A percentile compares a stretch with the other conserved stretches of the same genome.
Evolutionary conservation across 2,888 invertebrate species (phyloP).

Genomic region (Phytoseiulus persimilis): DNA sequence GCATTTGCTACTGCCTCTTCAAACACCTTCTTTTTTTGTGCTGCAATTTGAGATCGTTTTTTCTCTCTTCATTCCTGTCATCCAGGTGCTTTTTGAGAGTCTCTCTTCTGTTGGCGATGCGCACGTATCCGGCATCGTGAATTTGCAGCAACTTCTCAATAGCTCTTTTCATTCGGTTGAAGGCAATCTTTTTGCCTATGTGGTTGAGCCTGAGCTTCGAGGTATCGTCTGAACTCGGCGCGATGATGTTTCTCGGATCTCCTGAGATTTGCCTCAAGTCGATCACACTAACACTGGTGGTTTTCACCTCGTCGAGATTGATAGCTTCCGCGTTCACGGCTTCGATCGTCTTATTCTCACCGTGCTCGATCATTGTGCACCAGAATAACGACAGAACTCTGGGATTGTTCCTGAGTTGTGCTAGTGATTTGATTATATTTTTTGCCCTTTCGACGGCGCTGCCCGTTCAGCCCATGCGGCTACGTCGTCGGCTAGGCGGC

Average conservation of each 20-base stretch:
- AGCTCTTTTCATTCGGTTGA: no score
- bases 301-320: background rate
- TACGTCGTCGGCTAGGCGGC: background rate
- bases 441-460: background rate
- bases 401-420: background rate
- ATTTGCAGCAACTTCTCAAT: no score
- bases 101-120: no score
- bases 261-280: background rate
- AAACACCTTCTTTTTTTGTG: no score
- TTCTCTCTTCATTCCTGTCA: no score
- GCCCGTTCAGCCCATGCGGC: background rate
- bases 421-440: background rate
- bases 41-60: no score
- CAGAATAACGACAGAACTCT: background rate
- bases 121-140: no score
- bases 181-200: no score
- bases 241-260: background rate
- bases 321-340: background rate
- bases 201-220: no score
- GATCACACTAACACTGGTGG: background rate
- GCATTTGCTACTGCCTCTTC: no score
- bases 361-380: background rate
- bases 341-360: background rate
- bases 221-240: no score
- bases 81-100: no score